A percentile compares a stretch with the other conserved stretches of the same genome.
Evolutionary conservation across 2,113 vertebrate genomes (phyloP).

Genomic region (Anoplopoma fimbria): DNA sequence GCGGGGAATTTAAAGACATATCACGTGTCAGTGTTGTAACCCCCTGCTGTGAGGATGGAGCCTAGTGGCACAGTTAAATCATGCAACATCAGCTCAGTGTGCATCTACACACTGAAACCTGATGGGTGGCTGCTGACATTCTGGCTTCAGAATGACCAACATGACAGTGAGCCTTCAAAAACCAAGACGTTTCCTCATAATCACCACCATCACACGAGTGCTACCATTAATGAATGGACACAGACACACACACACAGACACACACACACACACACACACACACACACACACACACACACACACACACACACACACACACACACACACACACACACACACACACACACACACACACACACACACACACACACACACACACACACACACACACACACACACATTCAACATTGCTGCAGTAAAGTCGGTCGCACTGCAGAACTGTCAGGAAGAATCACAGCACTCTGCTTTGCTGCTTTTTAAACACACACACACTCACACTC

Average conservation of each 20-base stretch:
- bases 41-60: background rate
- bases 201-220: background rate
- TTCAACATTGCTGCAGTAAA: conserved; percentile 43
- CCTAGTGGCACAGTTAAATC: conserved; percentile 3
- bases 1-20: background rate
- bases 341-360: conserved; percentile 4
- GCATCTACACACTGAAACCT: background rate
- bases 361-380: conserved; percentile 9
- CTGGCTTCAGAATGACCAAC: background rate
- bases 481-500: conserved; percentile 25
- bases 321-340: background rate
- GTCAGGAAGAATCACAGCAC: conserved; percentile 62
- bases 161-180: too few species aligned
- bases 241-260: background rate
- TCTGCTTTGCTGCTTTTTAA: conserved; percentile 20
- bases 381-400: background rate
- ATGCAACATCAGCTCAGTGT: background rate
- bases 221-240: background rate
- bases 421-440: conserved; percentile 58
- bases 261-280: conserved; percentile 5
- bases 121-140: background rate
- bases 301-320: background rate
- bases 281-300: conserved; percentile 10
- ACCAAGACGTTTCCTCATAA: background rate
- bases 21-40: background rate